phyloP scores from a whole-genome alignment of 2,888 invertebrate species.

The Ennomos quercinarius region DNA sequence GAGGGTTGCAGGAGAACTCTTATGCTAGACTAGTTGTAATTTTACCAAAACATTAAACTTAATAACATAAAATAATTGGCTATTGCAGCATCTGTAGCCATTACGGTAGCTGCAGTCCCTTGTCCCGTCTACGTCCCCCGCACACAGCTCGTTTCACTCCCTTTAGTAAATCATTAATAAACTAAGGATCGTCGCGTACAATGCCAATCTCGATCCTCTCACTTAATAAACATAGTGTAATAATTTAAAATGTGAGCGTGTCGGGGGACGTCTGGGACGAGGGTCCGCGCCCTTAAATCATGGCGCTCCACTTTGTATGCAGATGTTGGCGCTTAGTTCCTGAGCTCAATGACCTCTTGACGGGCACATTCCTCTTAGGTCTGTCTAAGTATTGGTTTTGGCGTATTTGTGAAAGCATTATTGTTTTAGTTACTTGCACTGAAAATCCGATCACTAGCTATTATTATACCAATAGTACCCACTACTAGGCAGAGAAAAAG shows the following conservation, averaged over 20 bases:
- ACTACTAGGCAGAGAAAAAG: too few relatives aligned
- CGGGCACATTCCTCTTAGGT: conserved; percentile 8
- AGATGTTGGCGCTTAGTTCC: conserved; percentile 29
- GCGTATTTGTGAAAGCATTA: background rate
- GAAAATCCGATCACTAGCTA: too few relatives aligned
- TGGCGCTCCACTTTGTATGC: conserved; percentile 31
- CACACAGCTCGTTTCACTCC: background rate
- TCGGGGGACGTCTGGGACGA: conserved; percentile 21
- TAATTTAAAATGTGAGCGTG: conserved; percentile 40
- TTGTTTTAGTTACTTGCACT: too few relatives aligned
- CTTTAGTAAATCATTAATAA: conserved; percentile 47
- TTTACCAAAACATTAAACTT: too few relatives aligned
- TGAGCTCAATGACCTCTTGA: conserved; percentile 31
- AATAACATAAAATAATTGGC: too few relatives aligned
- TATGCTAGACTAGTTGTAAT: too few relatives aligned
- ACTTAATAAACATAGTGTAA: conserved; percentile 48
- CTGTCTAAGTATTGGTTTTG: background rate
- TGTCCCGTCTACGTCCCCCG: too few relatives aligned
- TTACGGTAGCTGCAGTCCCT: too few relatives aligned
- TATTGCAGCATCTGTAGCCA: too few relatives aligned
- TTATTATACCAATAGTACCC: too few relatives aligned
- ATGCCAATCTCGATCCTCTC: conserved; percentile 28
- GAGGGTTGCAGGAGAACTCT: too few relatives aligned
- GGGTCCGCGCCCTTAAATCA: conserved; percentile 31
- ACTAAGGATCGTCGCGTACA: conserved; percentile 39